Conservation (phyloP, 2,797 vertebrate species). For the Lindbergichthys nudifrons region DNA sequence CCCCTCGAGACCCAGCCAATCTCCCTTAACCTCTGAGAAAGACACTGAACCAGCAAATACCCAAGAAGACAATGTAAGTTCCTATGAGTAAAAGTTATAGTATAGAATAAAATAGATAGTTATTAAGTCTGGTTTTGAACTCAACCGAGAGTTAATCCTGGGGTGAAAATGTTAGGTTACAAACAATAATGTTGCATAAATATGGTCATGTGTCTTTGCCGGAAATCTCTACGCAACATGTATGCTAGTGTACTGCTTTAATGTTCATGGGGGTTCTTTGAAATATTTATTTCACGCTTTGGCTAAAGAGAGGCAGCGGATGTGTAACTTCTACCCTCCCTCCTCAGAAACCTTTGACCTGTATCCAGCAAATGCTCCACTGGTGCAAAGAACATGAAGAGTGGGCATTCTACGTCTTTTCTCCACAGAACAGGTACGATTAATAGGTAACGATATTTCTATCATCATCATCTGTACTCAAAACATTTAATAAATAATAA, state of each 20-base stretch:
- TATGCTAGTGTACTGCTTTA: too few species aligned
- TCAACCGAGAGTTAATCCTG: neutral
- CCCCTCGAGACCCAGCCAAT: neutral
- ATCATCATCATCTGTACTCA: too few species aligned
- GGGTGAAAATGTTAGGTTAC: neutral
- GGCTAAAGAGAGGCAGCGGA: neutral
- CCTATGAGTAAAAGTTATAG: neutral
- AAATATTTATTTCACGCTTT: neutral
- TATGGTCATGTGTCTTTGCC: too few species aligned
- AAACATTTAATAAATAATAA: too few species aligned
- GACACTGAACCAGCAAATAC: neutral
- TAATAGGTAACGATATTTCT: too few species aligned
- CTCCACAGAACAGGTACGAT: slow-evolving; percentile 89
- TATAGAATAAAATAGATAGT: too few species aligned
- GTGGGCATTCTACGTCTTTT: slow-evolving; percentile 91
- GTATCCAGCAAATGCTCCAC: slow-evolving; percentile 79
- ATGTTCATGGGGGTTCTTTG: neutral
- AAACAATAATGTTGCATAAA: neutral
- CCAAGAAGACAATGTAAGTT: neutral
- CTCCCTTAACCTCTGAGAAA: neutral
- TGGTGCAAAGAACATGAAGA: slow-evolving; percentile 90
- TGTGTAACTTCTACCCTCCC: slow-evolving; percentile 29
- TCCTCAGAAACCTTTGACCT: slow-evolving; percentile 73
- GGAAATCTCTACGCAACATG: too few species aligned
- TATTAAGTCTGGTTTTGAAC: neutral